Conservation (phyloP, 2,888 invertebrate species). For the Gibbula magus region DNA sequence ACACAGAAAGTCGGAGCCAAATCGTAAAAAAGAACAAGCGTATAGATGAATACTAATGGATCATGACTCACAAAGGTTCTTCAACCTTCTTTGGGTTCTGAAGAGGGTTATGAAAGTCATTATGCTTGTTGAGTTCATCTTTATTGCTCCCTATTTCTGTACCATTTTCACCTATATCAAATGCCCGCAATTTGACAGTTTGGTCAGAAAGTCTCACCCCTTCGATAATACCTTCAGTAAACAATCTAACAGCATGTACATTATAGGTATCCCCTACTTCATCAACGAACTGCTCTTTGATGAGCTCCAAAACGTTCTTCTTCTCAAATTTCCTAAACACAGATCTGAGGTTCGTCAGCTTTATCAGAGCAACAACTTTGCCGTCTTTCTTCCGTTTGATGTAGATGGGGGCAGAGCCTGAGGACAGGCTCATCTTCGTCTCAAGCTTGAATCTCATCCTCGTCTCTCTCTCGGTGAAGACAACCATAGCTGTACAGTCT, state of each 20-base stretch:
- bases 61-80: too few relatives aligned
- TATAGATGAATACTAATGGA: too few relatives aligned
- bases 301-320: neutral
- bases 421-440: conserved; percentile 37
- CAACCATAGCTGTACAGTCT: conserved; percentile 37
- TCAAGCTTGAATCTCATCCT: conserved; percentile 36
- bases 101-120: too few relatives aligned
- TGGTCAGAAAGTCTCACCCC: conserved; percentile 40
- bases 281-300: conserved; percentile 3
- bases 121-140: too few relatives aligned
- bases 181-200: neutral
- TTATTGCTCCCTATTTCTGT: neutral
- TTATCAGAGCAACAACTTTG: neutral
- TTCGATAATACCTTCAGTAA: conserved; percentile 38
- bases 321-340: conserved; percentile 26
- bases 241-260: conserved; percentile 30
- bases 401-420: conserved; percentile 27
- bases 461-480: conserved; percentile 33
- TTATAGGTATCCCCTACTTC: neutral
- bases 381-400: conserved; percentile 26
- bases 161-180: neutral
- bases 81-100: too few relatives aligned
- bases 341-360: conserved; percentile 30
- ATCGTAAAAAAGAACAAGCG: too few relatives aligned
- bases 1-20: too few relatives aligned